Base-by-base conservation (phyloP, 2,113 vertebrate species). In the Erinaceus europaeus region DNA sequence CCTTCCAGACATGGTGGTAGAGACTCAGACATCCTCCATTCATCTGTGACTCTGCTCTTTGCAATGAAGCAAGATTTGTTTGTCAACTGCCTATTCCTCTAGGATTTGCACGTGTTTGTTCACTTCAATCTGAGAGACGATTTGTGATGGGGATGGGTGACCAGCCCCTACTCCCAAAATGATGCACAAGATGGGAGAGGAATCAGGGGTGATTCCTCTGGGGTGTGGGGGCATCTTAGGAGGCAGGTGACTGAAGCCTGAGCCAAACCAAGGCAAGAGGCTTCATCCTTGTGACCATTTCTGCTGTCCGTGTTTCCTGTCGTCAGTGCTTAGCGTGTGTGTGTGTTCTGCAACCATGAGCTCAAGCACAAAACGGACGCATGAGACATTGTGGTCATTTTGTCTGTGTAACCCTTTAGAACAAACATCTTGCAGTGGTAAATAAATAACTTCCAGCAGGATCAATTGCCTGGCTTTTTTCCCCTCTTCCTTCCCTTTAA, bases 341-440 rank as follows among this genome's bases (percentile, higher is more conserved):
- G 57, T 95, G 44, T 84, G 17, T 88, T 81, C 89, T 90, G 88
- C 88, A 75, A 0, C 25, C 92, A 95, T 75, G 93, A 92, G 89
- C 61, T 0, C 78, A 96, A 94, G 95, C 97, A 97, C 96, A 97
- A 95, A 90, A 92, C 0, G n/a, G 89, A 91, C 36, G 95, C 96
- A 94, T 91, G 95, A 95, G 91, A 95, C 82, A 90, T 88, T 46
- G 57, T 67, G 50, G 29, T 73, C 44, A 42, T 88, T 80, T 88
- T 91, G 96, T 77, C 85, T 32, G 78, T 91, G 90, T 87, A 68
- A 88, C 38, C 92, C 87, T 92, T 95, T 78, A 92, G 93, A 61
- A 71, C 61, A 92, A 73, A 92, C 93, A 91, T 55, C 73, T 90
- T 80, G 38, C 13, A 6, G 61, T 84, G 72, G 44, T 92, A 81